Base-by-base conservation (phyloP, 2,888 invertebrate genomes). In the Ashinkailepas kermadecensis region DNA sequence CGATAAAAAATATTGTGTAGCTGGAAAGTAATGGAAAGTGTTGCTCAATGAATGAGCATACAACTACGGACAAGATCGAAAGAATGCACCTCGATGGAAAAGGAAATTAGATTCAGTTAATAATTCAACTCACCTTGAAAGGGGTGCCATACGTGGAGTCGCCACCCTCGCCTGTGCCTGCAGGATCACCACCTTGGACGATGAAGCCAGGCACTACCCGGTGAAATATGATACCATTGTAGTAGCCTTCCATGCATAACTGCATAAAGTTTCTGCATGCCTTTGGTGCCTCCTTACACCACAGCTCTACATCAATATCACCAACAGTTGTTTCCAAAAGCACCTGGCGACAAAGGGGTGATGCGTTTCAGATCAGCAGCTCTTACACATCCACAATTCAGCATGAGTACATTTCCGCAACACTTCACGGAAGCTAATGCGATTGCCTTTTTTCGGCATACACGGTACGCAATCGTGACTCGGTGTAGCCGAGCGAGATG, bases 251-350 rank as follows among this genome's bases (percentile, higher is more conserved):
- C 91, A 98, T 89, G 86, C 98, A 99, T 8, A 99, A 89, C 87
- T 99, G 99, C 81, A 99, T 92, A 86, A 97, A 97, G 88, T 97
- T 97, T 82, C 94, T 90, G 86, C 94, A 94, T 10, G 99, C 96
- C 88, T 95, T 94, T 0, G 99, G 99, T 0, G 96, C 92, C 89
- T 99, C 99, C 87, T 95, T 95, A 0, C 97, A 92, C 99, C 99
- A 99, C 87, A 99, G 89, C 88, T 99, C 99, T 83, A 99, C 92
- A 86, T 99, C 99, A 84, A 99, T 95, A 86, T 99, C 98, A 10
- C 99, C 99, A 0, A 94, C 95, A 67, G 95, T 91, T 7, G 99
- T 99, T 87, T 93, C 93, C 81, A 99, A 86, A 8, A 97, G 89
- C 64, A 99, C 95, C 97, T 97, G 86, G 85, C 82, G 84, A 84